Conservation (phyloP, 1,140 invertebrate species). For the Brachionus koreanus region DNA sequence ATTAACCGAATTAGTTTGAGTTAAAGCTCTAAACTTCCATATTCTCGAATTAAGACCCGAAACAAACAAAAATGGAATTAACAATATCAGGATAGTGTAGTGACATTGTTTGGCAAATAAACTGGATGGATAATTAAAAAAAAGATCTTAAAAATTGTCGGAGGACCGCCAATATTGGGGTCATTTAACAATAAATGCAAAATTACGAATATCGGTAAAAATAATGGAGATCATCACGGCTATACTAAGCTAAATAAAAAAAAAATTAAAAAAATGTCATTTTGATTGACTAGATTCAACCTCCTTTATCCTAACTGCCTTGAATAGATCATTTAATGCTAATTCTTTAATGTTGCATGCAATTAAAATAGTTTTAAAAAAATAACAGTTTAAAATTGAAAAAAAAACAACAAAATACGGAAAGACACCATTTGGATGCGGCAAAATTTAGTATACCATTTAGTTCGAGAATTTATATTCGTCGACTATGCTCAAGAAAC, state of each 20-base stretch:
- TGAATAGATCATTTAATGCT: conserved; percentile 3
- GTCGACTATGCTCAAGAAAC: not conserved
- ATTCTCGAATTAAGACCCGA: conserved; percentile 2
- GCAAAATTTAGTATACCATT: not conserved
- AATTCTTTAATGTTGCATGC: not conserved
- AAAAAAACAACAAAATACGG: conserved; percentile 17
- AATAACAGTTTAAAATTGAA: not conserved
- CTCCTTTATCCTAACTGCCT: conserved; percentile 8
- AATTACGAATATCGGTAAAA: not conserved
- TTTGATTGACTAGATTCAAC: conserved; percentile 31
- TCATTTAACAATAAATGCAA: conserved; percentile 18
- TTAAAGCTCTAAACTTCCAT: conserved; percentile 12
- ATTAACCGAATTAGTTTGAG: not conserved
- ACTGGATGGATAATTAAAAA: not conserved
- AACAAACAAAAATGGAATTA: conserved; percentile 7
- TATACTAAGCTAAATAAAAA: conserved; percentile 3
- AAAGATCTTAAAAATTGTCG: not conserved
- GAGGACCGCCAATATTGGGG: not conserved
- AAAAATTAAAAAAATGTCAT: conserved; percentile 17
- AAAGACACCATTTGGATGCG: conserved; percentile 16
- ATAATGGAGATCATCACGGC: conserved; percentile 15
- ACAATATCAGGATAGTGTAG: not conserved
- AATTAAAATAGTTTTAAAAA: not conserved
- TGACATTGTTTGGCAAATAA: not conserved
- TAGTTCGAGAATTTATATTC: not conserved